Percentiles rank a stretch among this genome's conserved stretches.
Evolutionary conservation across 2,113 vertebrate species (phyloP).

Genomic region (Scartelaos histophorus): DNA sequence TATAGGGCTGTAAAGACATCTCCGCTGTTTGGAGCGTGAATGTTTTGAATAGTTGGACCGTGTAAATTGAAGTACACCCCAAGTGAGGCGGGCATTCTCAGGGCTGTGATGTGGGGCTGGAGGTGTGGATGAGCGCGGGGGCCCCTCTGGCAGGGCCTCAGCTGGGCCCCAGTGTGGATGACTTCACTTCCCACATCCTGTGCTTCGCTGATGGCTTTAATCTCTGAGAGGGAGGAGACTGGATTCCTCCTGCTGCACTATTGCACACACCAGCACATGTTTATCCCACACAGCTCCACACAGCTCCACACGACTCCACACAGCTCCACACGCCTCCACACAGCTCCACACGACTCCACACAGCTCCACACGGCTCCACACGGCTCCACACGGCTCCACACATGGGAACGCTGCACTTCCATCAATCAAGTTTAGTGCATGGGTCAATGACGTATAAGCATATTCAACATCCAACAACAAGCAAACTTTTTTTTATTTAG

Average conservation of each 20-base stretch:
- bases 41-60: background rate
- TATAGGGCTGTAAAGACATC: background rate
- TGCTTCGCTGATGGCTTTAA: conserved; percentile 73
- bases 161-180: conserved; percentile 66
- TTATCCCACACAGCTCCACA: conserved; percentile 26
- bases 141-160: conserved; percentile 48
- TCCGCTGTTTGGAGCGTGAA: background rate
- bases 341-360: conserved; percentile 22
- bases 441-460: too few species aligned
- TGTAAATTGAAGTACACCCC: background rate
- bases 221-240: conserved; percentile 61
- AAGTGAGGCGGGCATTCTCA: background rate
- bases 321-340: conserved; percentile 22
- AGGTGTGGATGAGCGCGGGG: conserved; percentile 30
- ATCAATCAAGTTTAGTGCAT: background rate
- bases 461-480: too few species aligned
- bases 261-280: conserved; percentile 40
- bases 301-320: too few species aligned
- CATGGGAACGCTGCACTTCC: conserved; percentile 12
- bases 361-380: too few species aligned
- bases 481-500: too few species aligned
- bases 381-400: conserved; percentile 23
- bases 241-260: conserved; percentile 68
- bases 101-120: conserved; percentile 23
- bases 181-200: conserved; percentile 82